Percentiles rank a stretch among this genome's conserved stretches.
phyloP scores from a whole-genome alignment of 2,797 vertebrate species.

The Bufotes viridis region DNA sequence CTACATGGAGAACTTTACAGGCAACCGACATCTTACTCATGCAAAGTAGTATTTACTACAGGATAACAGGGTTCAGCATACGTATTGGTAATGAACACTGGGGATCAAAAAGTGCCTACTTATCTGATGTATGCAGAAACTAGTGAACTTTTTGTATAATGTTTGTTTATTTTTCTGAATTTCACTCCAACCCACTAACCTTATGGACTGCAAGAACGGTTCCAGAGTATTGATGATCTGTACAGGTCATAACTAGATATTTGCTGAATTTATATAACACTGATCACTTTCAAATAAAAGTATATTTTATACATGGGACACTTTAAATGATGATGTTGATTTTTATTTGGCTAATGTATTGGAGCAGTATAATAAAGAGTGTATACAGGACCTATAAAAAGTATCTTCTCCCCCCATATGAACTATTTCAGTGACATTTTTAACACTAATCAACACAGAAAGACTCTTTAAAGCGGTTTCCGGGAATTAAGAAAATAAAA shows the following conservation, averaged over 20 bases:
- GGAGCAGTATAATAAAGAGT: neutral
- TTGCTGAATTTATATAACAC: slow-evolving; percentile 6
- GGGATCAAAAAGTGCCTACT: neutral
- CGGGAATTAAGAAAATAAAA: too few species aligned
- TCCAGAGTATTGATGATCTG: neutral
- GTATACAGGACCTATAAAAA: neutral
- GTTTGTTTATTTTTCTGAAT: neutral
- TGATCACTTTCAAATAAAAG: slow-evolving; percentile 45
- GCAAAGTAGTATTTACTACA: neutral
- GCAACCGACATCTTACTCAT: neutral
- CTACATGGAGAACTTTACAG: neutral
- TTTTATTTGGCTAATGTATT: neutral
- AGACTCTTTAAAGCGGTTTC: too few species aligned
- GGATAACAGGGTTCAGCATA: neutral
- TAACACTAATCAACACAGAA: too few species aligned
- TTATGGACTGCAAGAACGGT: neutral
- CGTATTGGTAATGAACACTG: neutral
- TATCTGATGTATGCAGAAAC: neutral
- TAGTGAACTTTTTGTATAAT: neutral
- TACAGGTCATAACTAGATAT: slow-evolving; percentile 18
- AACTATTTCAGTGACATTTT: too few species aligned
- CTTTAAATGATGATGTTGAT: neutral
- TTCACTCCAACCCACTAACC: slow-evolving; percentile 3
- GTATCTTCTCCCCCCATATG: too few species aligned
- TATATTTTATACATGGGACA: slow-evolving; percentile 33